A percentile compares a stretch with the other conserved stretches of the same genome.
These are phyloP conservation scores for Arbacia lixula DNA, from an alignment of 53 echinoderm and acorn worm genomes.

Conservation along the genomic window DNA sequence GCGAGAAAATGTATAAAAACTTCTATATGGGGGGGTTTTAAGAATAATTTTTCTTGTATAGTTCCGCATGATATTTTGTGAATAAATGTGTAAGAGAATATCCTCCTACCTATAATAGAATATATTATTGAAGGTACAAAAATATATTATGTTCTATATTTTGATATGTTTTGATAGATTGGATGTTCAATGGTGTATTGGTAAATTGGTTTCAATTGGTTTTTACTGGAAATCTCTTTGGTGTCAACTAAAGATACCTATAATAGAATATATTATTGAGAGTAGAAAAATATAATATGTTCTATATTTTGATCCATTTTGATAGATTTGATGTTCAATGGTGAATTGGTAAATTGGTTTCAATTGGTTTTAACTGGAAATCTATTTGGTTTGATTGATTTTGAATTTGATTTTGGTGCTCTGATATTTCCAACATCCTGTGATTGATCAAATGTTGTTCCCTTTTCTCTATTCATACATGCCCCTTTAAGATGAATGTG, in stretches of 20 bases:
- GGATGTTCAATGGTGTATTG: background rate
- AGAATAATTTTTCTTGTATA: no score
- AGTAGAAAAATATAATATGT: no score
- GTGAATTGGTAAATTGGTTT: slow-evolving; percentile 3
- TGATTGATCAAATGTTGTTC: background rate
- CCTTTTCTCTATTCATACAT: background rate
- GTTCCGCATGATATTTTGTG: no score
- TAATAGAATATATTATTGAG: no score
- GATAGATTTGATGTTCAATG: background rate
- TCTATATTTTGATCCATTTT: background rate
- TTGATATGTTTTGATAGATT: background rate
- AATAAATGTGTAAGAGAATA: no score
- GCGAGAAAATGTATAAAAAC: no score
- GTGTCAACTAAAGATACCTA: no score
- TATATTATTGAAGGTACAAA: no score
- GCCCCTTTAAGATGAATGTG: slow-evolving; percentile 75
- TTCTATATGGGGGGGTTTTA: no score
- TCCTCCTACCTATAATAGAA: no score
- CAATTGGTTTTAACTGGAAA: background rate
- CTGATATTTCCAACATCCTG: background rate
- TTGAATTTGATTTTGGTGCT: background rate
- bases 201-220: background rate
- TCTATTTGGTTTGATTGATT: no score
- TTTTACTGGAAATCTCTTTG: no score
- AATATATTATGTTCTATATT: background rate